Conservation (phyloP, 1,140 invertebrate genomes). For the Leptinotarsa undecemlineata region DNA sequence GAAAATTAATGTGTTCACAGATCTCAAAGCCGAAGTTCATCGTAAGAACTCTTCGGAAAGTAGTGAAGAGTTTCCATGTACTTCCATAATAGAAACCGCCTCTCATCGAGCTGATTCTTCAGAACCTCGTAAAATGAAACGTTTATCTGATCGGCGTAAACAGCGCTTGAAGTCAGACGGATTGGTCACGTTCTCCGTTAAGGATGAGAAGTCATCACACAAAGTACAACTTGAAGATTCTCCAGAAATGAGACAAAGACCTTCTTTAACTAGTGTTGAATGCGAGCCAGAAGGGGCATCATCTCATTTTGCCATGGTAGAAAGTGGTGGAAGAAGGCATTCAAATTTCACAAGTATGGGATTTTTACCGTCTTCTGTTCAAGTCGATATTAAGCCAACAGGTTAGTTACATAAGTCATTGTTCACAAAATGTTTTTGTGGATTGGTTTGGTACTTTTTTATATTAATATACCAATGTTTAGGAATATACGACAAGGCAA, state of each 20-base stretch:
- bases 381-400: slow-evolving; percentile 53
- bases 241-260: slow-evolving; percentile 56
- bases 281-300: slow-evolving; percentile 50
- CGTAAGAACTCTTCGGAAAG: slow-evolving; percentile 88
- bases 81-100: not conserved
- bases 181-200: slow-evolving; percentile 31
- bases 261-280: slow-evolving; percentile 55
- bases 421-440: too few species aligned
- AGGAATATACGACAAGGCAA: too few species aligned
- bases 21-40: slow-evolving; percentile 91
- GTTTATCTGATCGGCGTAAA: slow-evolving; percentile 29
- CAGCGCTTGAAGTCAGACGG: slow-evolving; percentile 39
- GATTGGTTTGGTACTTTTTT: too few species aligned
- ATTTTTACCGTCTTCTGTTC: slow-evolving; percentile 52
- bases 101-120: not conserved
- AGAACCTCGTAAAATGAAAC: not conserved
- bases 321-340: slow-evolving; percentile 59
- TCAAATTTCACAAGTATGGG: slow-evolving; percentile 65
- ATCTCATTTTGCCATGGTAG: slow-evolving; percentile 41
- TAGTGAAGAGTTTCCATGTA: slow-evolving; percentile 58
- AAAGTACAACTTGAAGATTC: slow-evolving; percentile 57
- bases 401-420: slow-evolving; percentile 34
- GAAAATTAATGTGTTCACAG: slow-evolving; percentile 52
- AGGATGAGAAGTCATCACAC: slow-evolving; percentile 35
- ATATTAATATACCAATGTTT: too few species aligned